These are phyloP conservation scores for Dipodomys merriami DNA, from an alignment of 2,113 vertebrate genomes.

Conservation along the genomic window DNA sequence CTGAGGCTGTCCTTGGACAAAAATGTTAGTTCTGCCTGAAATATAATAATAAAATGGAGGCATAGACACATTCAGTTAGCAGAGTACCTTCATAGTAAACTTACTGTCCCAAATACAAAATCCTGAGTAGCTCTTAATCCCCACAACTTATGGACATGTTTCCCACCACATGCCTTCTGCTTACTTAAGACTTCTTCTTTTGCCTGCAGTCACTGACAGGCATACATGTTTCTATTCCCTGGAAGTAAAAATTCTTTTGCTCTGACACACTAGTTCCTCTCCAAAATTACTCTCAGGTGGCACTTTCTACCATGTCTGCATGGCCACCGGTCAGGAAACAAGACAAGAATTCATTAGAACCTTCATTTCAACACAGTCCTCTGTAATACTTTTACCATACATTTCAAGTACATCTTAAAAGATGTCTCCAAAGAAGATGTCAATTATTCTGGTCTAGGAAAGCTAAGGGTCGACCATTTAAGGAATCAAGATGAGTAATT, in stretches of 20 bases:
- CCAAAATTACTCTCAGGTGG: slow-evolving; percentile 89
- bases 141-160: neutral
- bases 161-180: slow-evolving; percentile 82
- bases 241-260: slow-evolving; percentile 89
- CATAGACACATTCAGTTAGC: no score
- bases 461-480: no score
- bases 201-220: slow-evolving; percentile 94
- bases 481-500: no score
- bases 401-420: no score
- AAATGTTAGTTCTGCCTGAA: no score
- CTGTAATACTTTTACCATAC: no score
- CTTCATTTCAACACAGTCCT: neutral
- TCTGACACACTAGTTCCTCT: slow-evolving; percentile 90
- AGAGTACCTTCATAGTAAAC: no score
- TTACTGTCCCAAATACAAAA: slow-evolving; percentile 1
- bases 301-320: slow-evolving; percentile 94
- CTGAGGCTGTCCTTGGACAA: no score
- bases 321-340: slow-evolving; percentile 89
- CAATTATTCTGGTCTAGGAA: no score
- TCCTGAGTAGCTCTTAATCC: neutral
- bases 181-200: slow-evolving; percentile 93
- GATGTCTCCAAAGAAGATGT: no score
- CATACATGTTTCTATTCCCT: slow-evolving; percentile 98
- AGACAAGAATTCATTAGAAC: slow-evolving; percentile 65
- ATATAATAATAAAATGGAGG: no score